A percentile compares a stretch with the other conserved stretches of the same genome.
These are phyloP conservation scores for Gavialis gangeticus DNA, from an alignment of 2,113 vertebrate species.

Conservation along the genomic window DNA sequence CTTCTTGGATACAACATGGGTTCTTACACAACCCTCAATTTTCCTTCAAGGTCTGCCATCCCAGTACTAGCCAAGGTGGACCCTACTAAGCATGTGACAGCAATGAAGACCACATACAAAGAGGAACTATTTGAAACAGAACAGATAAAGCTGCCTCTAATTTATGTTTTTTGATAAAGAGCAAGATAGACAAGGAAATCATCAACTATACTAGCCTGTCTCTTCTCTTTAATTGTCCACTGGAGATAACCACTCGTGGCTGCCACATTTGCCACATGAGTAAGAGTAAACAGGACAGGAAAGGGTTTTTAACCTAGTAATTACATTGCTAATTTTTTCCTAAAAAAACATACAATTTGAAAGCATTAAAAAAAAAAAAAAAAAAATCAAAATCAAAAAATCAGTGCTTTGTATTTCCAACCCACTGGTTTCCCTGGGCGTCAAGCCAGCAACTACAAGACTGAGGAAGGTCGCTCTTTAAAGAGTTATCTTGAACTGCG, in stretches of 20 bases:
- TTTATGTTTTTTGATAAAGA: constrained; percentile 12
- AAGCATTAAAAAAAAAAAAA: constrained; percentile 34
- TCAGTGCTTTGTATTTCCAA: constrained; percentile 57
- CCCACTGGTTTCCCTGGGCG: constrained; percentile 64
- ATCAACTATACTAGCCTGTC: neutral
- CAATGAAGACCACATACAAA: neutral
- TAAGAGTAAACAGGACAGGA: constrained; percentile 49
- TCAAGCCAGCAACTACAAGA: constrained; percentile 40
- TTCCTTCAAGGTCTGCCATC: neutral
- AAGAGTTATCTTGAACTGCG: constrained; percentile 55
- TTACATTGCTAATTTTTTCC: constrained; percentile 68
- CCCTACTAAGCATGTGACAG: neutral
- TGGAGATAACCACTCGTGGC: constrained; percentile 23
- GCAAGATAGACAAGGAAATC: constrained; percentile 22
- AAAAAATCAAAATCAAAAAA: constrained; percentile 35
- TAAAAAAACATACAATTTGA: constrained; percentile 66
- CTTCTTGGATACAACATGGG: constrained; percentile 5
- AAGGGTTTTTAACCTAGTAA: constrained; percentile 48
- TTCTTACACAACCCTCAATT: neutral
- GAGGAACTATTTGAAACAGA: neutral
- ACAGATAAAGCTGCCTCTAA: constrained; percentile 2
- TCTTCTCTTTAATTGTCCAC: constrained; percentile 25
- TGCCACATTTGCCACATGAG: constrained; percentile 42
- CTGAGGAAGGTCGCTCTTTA: constrained; percentile 62
- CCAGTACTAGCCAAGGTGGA: neutral